Base-by-base conservation (phyloP, 1,140 invertebrate species). In the Andrena cerasifolii region DNA sequence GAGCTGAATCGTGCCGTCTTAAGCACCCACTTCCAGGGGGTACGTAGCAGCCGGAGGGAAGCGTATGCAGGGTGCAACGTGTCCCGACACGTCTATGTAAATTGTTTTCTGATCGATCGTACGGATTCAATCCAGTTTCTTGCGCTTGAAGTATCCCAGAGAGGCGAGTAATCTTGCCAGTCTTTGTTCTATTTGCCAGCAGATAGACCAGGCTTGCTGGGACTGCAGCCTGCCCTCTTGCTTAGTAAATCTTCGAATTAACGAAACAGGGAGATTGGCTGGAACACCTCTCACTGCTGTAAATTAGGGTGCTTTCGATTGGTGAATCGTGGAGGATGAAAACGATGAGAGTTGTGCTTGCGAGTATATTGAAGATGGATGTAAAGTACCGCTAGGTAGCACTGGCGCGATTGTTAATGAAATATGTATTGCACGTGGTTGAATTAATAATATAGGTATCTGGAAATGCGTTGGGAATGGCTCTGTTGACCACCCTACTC, bases 61-160 rank as follows among this genome's bases (percentile, higher is more conserved):
- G 43, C 8, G 53, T 6, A 16, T 31, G 31, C 45, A 18, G 40
- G 31, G 36, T 24, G 54, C 49, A 24, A 24, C 31, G 31, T 24
- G 14, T 36, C 72, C 0, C 4, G 31, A 53, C 45, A 66, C 67
- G 61, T 65, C 47, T 79, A 78, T 79, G 80, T 77, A 83, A 83
- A 82, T 82, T 83, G 82, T 83, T 82, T 83, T 75, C 70, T 70
- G 68, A 83, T 83, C 82, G 77, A 78, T 83, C 75, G 77, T n/a
- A 58, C 54, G 68, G 40, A 74, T 82, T 62, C 67, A 82, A 82
- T 83, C 76, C 59, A 18, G 33, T 65, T 65, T 53, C 71, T 73
- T 63, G 59, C 4, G 45, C 45, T 49, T 10, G 14, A 1, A 40
- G 24, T 40, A 10, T 53, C 56, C 31, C 21, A 3, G 14, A 14